Conservation (phyloP, 2,113 vertebrate species). For the Leptobrachium ailaonicum region DNA sequence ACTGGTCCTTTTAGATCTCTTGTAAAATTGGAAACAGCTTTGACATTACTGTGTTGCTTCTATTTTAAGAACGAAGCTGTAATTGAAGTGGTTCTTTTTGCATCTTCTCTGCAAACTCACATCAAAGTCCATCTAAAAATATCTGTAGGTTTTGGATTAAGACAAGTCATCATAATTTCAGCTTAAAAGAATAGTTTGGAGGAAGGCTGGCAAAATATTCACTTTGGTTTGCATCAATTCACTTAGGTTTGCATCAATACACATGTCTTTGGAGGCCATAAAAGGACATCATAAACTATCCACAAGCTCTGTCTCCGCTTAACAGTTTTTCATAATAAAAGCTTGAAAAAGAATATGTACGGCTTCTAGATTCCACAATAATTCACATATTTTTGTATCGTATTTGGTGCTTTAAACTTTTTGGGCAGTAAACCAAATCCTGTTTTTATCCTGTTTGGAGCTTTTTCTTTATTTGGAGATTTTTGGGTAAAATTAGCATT, state of each 20-base stretch:
- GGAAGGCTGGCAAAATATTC: constrained; percentile 29
- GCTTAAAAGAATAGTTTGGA: constrained; percentile 17
- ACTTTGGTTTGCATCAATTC: constrained; percentile 1
- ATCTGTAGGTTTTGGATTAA: constrained; percentile 38
- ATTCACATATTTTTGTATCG: too few species aligned
- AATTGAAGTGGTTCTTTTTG: constrained; percentile 40
- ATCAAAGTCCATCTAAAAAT: constrained; percentile 44
- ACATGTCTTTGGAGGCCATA: constrained; percentile 15
- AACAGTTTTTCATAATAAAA: too few species aligned
- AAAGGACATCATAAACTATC: not conserved
- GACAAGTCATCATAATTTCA: constrained; percentile 43
- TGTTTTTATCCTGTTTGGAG: too few species aligned
- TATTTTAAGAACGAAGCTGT: constrained; percentile 35
- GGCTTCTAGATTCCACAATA: too few species aligned
- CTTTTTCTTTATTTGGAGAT: too few species aligned
- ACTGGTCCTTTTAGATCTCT: constrained; percentile 31
- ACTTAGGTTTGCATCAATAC: constrained; percentile 3
- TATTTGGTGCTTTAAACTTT: too few species aligned
- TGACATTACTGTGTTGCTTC: constrained; percentile 24
- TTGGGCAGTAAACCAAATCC: too few species aligned
- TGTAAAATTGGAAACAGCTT: constrained; percentile 44
- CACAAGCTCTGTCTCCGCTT: not conserved
- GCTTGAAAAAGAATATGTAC: too few species aligned
- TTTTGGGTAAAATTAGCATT: too few species aligned
- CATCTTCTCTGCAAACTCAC: constrained; percentile 32